Percentiles rank a stretch among this genome's conserved stretches.
Conservation (phyloP, 1,140 invertebrate species). For the Sitobion miscanthi region DNA sequence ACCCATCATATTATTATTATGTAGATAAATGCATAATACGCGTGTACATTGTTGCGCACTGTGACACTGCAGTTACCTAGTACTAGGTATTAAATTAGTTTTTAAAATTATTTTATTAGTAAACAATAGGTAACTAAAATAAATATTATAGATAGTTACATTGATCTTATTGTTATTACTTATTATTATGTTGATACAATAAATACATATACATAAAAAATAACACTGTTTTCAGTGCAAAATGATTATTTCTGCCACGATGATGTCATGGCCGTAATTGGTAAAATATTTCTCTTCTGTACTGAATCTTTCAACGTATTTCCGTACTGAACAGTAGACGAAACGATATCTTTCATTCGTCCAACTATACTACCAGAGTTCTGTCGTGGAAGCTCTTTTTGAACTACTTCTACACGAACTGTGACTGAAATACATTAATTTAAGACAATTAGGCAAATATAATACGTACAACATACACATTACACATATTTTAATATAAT, state of each 20-base stretch:
- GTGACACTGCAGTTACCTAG: neutral
- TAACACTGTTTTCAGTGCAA: neutral
- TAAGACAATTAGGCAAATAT: neutral
- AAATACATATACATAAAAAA: neutral
- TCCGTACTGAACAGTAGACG: constrained; percentile 27
- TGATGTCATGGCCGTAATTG: neutral
- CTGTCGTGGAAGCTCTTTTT: neutral
- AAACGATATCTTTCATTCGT: constrained; percentile 24
- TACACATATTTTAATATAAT: too few relatives aligned
- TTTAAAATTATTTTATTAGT: neutral
- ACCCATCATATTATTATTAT: neutral
- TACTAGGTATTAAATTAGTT: neutral
- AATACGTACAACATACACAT: neutral
- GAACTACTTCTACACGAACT: neutral
- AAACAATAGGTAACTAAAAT: neutral
- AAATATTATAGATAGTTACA: neutral
- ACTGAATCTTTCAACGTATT: constrained; percentile 37
- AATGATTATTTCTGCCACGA: neutral
- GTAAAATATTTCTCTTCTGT: neutral
- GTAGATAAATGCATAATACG: neutral
- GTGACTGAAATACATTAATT: neutral
- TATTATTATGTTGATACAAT: neutral
- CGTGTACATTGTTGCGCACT: neutral
- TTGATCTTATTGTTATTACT: neutral
- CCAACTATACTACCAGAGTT: neutral